These are phyloP conservation scores for Oplegnathus fasciatus DNA, from an alignment of 2,113 vertebrate genomes.

Conservation along the genomic window DNA sequence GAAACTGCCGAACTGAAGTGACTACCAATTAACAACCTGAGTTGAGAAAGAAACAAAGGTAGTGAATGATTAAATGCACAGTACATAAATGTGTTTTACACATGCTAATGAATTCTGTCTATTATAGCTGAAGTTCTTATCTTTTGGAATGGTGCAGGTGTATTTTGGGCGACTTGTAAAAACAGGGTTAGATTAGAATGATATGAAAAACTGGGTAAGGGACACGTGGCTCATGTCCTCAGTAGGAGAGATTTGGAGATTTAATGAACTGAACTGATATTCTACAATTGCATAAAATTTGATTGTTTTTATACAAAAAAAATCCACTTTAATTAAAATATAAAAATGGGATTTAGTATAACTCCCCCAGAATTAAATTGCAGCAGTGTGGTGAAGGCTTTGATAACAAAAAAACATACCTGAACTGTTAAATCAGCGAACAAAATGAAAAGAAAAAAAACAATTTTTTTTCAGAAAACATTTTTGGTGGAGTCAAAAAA, in stretches of 20 bases:
- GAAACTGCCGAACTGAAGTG: slow-evolving; percentile 39
- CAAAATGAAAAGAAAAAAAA: too few species aligned
- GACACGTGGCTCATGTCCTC: neutral
- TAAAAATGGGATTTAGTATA: neutral
- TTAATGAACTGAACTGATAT: neutral
- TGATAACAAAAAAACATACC: too few species aligned
- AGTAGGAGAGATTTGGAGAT: neutral
- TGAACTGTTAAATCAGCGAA: too few species aligned
- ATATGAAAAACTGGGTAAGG: neutral
- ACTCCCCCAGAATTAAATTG: neutral
- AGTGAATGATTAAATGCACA: slow-evolving; percentile 16
- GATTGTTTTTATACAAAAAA: neutral
- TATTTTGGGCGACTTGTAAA: neutral
- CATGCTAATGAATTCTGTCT: slow-evolving; percentile 20
- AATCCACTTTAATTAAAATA: neutral
- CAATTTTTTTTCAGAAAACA: neutral
- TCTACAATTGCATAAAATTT: neutral
- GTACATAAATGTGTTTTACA: slow-evolving; percentile 37
- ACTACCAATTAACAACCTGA: slow-evolving; percentile 42
- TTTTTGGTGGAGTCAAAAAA: too few species aligned
- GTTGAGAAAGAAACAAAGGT: slow-evolving; percentile 43
- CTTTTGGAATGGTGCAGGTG: neutral
- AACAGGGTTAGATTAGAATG: neutral
- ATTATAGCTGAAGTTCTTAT: slow-evolving; percentile 10
- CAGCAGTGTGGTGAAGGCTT: neutral